Conservation (phyloP, 1,140 invertebrate genomes). For the Portunus trituberculatus region DNA sequence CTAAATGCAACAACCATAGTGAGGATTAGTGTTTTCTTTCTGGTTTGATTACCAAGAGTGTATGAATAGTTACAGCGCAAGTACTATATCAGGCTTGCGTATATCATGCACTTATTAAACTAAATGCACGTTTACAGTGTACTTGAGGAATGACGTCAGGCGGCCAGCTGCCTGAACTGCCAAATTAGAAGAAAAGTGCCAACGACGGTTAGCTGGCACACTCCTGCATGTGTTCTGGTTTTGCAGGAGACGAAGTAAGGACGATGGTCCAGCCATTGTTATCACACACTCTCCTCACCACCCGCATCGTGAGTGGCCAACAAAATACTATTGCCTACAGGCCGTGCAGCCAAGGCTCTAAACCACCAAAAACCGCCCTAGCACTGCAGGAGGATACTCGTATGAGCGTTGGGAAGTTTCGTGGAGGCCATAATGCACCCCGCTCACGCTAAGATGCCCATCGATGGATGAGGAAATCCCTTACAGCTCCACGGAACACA, state of each 20-base stretch:
- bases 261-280: slow-evolving; percentile 1
- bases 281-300: background rate
- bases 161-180: background rate
- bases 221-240: background rate
- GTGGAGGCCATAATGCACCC: background rate
- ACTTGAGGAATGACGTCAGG: background rate
- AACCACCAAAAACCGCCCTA: background rate
- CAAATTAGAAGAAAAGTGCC: background rate
- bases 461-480: background rate
- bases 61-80: background rate
- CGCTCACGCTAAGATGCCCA: background rate
- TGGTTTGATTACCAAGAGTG: too few relatives aligned
- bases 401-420: background rate
- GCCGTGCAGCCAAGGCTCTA: background rate
- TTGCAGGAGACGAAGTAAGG: background rate
- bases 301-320: background rate
- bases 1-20: too few relatives aligned
- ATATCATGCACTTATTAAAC: background rate
- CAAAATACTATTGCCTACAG: background rate
- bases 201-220: background rate
- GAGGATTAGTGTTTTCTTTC: too few relatives aligned
- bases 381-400: background rate
- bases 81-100: background rate
- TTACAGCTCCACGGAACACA: slow-evolving; percentile 78
- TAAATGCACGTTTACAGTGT: background rate